Conservation (phyloP, 2,888 invertebrate genomes). For the Aphodius granarius region DNA sequence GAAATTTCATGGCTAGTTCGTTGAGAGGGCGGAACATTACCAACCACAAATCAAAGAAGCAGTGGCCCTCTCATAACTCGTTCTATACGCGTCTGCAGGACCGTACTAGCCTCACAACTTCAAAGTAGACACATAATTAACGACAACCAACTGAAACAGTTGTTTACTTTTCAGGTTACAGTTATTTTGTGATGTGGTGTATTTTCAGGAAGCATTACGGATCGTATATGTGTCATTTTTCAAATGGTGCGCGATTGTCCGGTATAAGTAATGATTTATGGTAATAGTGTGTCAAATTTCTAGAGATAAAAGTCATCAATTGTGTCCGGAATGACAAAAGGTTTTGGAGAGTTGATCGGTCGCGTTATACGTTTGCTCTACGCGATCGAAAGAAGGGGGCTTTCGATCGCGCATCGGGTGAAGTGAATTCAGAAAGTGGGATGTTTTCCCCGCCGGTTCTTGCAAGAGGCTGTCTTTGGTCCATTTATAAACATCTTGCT, state of each 20-base stretch:
- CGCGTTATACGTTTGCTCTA: not conserved
- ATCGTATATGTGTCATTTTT: no score
- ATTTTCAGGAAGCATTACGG: no score
- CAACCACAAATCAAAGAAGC: slow-evolving; percentile 51
- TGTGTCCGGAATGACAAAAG: slow-evolving; percentile 27
- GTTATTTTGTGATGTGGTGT: no score
- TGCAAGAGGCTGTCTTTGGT: slow-evolving; percentile 48
- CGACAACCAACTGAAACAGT: no score
- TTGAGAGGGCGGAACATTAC: slow-evolving; percentile 49
- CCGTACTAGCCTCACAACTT: slow-evolving; percentile 27
- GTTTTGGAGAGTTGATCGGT: slow-evolving; percentile 27
- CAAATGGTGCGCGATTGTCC: not conserved
- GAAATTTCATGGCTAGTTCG: slow-evolving; percentile 43
- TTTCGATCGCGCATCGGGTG: slow-evolving; percentile 24
- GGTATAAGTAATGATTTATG: slow-evolving; percentile 26
- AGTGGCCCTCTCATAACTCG: slow-evolving; percentile 50
- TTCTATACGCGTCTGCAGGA: slow-evolving; percentile 42
- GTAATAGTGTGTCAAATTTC: slow-evolving; percentile 28
- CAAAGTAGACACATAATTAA: no score
- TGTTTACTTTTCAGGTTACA: no score
- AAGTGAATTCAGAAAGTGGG: slow-evolving; percentile 37
- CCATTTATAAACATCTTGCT: slow-evolving; percentile 56
- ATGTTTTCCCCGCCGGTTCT: slow-evolving; percentile 33
- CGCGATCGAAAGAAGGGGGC: slow-evolving; percentile 19
- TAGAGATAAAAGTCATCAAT: slow-evolving; percentile 30